Conservation (phyloP, 2,113 vertebrate genomes). For the Myotis lucifugus region DNA sequence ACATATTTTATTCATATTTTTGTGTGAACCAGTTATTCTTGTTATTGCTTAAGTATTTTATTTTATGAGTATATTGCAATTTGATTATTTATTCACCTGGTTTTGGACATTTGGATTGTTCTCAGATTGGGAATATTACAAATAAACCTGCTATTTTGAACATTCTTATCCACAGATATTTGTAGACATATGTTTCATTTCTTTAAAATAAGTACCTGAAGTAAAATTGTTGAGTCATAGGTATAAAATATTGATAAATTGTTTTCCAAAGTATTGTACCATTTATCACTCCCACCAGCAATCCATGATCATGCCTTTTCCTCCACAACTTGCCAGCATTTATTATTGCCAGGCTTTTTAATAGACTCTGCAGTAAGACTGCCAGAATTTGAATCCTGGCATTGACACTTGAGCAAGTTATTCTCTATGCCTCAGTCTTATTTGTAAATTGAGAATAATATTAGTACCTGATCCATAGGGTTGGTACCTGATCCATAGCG, state of each 20-base stretch:
- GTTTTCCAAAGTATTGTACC: slow-evolving; percentile 29
- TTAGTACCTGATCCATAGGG: neutral
- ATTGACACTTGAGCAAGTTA: neutral
- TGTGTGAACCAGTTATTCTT: neutral
- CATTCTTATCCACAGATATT: neutral
- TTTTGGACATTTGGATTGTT: slow-evolving; percentile 14
- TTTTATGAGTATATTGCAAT: neutral
- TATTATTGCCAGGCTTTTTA: slow-evolving; percentile 27
- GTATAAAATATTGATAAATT: neutral
- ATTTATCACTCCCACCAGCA: neutral
- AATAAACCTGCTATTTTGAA: slow-evolving; percentile 23
- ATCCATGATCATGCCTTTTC: neutral
- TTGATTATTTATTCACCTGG: neutral
- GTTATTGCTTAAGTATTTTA: neutral
- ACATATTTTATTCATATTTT: neutral
- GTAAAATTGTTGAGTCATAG: slow-evolving; percentile 23
- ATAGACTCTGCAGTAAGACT: neutral
- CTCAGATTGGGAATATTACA: neutral
- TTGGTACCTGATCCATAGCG: neutral
- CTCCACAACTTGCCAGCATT: neutral
- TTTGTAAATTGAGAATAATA: neutral
- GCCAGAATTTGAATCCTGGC: neutral
- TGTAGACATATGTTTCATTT: neutral
- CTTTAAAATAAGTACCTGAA: neutral
- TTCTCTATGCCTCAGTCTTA: neutral